These are phyloP conservation scores for Tiliqua scincoides DNA, from an alignment of 2,113 vertebrate species.

Conservation along the genomic window DNA sequence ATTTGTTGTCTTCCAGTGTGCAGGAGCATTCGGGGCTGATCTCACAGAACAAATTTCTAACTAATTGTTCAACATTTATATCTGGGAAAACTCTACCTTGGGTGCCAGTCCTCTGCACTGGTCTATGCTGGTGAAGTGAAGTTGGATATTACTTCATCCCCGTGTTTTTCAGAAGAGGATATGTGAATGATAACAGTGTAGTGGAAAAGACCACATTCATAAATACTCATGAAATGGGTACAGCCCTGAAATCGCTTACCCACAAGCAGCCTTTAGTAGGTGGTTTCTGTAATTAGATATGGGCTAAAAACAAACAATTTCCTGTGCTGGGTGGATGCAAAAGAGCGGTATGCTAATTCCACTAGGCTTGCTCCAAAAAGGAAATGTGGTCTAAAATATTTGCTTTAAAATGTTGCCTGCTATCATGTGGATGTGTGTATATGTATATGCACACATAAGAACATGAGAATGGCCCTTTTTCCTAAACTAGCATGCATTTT, in stretches of 20 bases:
- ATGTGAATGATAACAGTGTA: neutral
- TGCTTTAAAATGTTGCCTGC: neutral
- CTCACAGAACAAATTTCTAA: neutral
- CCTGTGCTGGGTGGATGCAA: neutral
- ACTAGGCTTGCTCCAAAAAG: neutral
- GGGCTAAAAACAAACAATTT: neutral
- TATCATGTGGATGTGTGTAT: neutral
- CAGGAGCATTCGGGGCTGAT: neutral
- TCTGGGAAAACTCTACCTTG: neutral
- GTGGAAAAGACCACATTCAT: slow-evolving; percentile 7
- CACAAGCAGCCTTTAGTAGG: neutral
- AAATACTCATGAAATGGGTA: slow-evolving; percentile 8
- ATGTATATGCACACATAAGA: neutral
- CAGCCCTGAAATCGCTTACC: neutral
- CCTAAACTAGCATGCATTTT: too few relatives aligned
- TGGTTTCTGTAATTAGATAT: slow-evolving; percentile 12
- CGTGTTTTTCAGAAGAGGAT: neutral
- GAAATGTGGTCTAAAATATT: neutral
- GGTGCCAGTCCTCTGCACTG: neutral
- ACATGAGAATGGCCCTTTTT: neutral
- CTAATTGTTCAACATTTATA: neutral
- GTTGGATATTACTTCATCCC: neutral
- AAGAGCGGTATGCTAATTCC: neutral
- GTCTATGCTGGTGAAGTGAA: neutral
- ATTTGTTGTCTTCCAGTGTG: neutral